A percentile compares a stretch with the other conserved stretches of the same genome.
phyloP scores from a whole-genome alignment of 2,797 vertebrate species.

The Scleropages formosus region DNA sequence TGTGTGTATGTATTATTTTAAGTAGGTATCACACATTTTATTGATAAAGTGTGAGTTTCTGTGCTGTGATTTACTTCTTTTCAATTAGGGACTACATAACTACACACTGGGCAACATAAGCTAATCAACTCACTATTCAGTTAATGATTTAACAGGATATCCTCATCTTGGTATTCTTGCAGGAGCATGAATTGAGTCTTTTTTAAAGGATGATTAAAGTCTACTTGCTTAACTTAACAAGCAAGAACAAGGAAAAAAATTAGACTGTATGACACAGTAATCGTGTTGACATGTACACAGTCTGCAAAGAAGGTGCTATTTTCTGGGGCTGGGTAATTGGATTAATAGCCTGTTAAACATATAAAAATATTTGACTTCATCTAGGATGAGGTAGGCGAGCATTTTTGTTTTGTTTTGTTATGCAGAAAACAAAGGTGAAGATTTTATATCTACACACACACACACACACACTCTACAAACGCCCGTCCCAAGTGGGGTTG shows the following conservation, averaged over 20 bases:
- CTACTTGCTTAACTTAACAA: not conserved
- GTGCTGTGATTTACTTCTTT: too few relatives aligned
- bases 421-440: not conserved
- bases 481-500: too few relatives aligned
- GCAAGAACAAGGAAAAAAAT: not conserved
- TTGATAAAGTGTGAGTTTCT: too few relatives aligned
- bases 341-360: not conserved
- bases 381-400: not conserved
- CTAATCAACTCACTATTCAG: not conserved
- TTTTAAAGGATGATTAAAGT: not conserved
- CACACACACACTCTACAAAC: too few relatives aligned
- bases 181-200: not conserved
- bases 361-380: not conserved
- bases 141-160: not conserved
- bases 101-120: not conserved
- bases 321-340: not conserved
- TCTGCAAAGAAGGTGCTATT: not conserved
- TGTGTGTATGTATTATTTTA: too few relatives aligned
- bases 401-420: slow-evolving; percentile 7
- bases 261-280: not conserved
- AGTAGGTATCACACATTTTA: too few relatives aligned
- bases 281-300: not conserved
- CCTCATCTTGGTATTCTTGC: not conserved
- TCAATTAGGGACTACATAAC: too few relatives aligned
- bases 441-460: too few relatives aligned